Evolutionary conservation across 2,888 invertebrate genomes (phyloP), one percentile per base, ranked within the genome.

Genomic region (Abscondita cerata): DNA sequence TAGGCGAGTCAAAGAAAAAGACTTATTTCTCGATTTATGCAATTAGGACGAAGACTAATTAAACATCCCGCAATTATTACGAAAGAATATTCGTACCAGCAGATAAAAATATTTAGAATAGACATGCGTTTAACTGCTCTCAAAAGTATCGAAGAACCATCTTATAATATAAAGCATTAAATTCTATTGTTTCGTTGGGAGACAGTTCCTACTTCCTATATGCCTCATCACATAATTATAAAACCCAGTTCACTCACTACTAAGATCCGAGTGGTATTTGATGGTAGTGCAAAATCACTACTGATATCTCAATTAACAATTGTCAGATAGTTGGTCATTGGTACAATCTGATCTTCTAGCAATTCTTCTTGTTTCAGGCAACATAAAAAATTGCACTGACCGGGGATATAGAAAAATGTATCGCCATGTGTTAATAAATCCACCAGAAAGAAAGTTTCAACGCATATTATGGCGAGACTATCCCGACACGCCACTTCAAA

Each of bases 171-270:
- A 9, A 36, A n/a, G 2, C 3, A 4, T 6, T n/a, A 1, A 15
- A 5, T 3, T 11, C 33, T 6, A 15, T 16, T 8, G 33, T 8
- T 9, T n/a, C 2, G 33, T 9, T 15, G 6, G 34, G 6, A 25
- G 6, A 25, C 2, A 2, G 25, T 25, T 25, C 25, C 25, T 6
- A 3, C 16, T 16, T 18, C n/a, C 8, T 48, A 47, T 36, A 16
- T 56, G 9, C 50, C 56, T 9, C 55, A 55, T 57, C 57, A 57
- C 9, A 33, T n/a, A n/a, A n/a, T n/a, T n/a, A n/a, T n/a, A n/a
- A n/a, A n/a, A n/a, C n/a, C n/a, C 33, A n/a, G 18, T 19, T 50
- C 48, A 4, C 5, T 44, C 1, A 56, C 48, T 12, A 46, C 50
- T 1, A 48, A 50, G 15, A 4, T 46, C n/a, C 1, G 46, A 3